Evolutionary conservation across 2,113 vertebrate species (phyloP).

Genomic region (Corythornis vintsioides): DNA sequence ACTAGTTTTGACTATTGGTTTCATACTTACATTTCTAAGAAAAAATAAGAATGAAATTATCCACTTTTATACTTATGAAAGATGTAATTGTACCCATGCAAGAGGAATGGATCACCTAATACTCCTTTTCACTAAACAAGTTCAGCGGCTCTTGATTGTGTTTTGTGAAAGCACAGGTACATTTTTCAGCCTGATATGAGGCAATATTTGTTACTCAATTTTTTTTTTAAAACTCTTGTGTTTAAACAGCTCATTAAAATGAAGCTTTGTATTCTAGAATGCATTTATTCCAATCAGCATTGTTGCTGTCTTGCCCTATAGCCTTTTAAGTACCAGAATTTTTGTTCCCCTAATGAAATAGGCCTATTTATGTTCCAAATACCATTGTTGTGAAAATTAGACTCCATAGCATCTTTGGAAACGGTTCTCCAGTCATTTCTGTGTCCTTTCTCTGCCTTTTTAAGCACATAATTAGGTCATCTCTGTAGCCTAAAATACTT

Average conservation of each 20-base stretch:
- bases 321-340: conserved; percentile 10
- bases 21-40: not conserved
- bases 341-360: conserved; percentile 2
- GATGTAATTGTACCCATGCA: not conserved
- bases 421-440: not conserved
- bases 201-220: not conserved
- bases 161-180: not conserved
- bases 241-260: not conserved
- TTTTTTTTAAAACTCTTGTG: not conserved
- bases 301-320: not conserved
- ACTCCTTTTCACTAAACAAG: not conserved
- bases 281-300: not conserved
- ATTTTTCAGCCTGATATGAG: not conserved
- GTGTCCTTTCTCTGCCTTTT: not conserved
- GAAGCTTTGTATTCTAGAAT: not conserved
- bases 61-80: not conserved
- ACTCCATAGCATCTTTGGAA: not conserved
- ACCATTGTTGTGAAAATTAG: conserved; percentile 2
- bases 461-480: not conserved
- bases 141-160: not conserved
- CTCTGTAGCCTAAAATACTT: not conserved
- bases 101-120: not conserved
- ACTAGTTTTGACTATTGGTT: not conserved
- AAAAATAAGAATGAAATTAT: not conserved
- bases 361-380: not conserved